Percentiles rank a stretch among this genome's conserved stretches.
Evolutionary conservation across 2,797 vertebrate genomes (phyloP).

Genomic region (Clangula hyemalis): DNA sequence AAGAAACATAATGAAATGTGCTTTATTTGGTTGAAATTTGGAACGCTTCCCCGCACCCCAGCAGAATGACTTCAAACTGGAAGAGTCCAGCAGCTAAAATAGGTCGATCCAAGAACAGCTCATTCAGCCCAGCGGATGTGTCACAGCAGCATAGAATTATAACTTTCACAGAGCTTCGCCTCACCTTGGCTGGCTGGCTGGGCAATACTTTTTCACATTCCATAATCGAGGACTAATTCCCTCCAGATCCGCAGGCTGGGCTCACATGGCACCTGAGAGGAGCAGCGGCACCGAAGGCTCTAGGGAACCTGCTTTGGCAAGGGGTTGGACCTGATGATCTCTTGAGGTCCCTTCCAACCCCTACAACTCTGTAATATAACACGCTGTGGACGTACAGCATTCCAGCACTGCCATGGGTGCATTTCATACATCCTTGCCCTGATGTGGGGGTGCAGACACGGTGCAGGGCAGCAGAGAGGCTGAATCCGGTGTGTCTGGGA

Average conservation of each 20-base stretch:
- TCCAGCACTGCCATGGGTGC: accelerated
- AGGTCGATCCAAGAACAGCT: neutral
- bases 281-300: neutral
- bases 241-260: slow-evolving; percentile 3
- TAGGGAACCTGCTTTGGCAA: no score
- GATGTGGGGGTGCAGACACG: neutral
- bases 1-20: neutral
- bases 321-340: no score
- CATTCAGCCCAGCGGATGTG: neutral
- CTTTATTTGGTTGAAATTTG: neutral
- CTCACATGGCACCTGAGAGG: neutral
- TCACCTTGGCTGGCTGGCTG: slow-evolving; percentile 8
- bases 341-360: no score
- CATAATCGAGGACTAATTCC: neutral
- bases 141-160: neutral
- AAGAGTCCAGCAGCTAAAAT: neutral
- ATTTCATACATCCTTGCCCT: neutral
- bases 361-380: neutral
- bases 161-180: neutral
- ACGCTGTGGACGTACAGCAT: neutral
- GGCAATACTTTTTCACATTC: neutral
- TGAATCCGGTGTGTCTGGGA: neutral
- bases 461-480: neutral
- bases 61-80: neutral
- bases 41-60: neutral